Percentiles rank a stretch among this genome's conserved stretches.
Conservation (phyloP, 1,140 invertebrate species). For the Pogonus chalceus region DNA sequence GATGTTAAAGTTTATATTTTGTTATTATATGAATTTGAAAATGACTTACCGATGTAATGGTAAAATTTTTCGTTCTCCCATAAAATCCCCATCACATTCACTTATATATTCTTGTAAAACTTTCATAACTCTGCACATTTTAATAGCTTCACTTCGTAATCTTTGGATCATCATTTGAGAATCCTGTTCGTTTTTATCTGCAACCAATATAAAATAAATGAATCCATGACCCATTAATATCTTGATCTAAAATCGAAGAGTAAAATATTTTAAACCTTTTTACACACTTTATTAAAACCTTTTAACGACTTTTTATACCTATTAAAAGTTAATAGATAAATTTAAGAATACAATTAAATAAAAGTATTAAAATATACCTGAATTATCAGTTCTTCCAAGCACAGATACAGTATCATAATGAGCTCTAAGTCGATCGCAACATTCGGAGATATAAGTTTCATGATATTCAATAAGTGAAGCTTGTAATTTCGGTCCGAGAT, state of each 20-base stretch:
- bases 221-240: no score
- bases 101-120: constrained; percentile 92
- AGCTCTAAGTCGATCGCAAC: constrained; percentile 77
- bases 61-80: constrained; percentile 79
- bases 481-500: constrained; percentile 77
- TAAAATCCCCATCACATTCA: constrained; percentile 89
- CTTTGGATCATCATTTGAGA: constrained; percentile 36
- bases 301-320: constrained; percentile 37
- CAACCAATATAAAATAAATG: constrained; percentile 27
- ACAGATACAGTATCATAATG: constrained; percentile 64
- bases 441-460: constrained; percentile 83
- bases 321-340: no score
- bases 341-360: no score
- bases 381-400: constrained; percentile 45
- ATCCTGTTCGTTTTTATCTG: constrained; percentile 27
- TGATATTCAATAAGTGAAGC: constrained; percentile 69
- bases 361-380: no score
- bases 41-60: constrained; percentile 64
- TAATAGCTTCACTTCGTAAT: constrained; percentile 63
- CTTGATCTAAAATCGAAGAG: no score
- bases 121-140: constrained; percentile 86
- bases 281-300: constrained; percentile 24
- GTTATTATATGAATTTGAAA: background rate
- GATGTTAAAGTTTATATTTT: background rate
- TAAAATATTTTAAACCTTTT: no score